phyloP scores from a whole-genome alignment of 1,140 invertebrate genomes.

The Bombus fervidus region DNA sequence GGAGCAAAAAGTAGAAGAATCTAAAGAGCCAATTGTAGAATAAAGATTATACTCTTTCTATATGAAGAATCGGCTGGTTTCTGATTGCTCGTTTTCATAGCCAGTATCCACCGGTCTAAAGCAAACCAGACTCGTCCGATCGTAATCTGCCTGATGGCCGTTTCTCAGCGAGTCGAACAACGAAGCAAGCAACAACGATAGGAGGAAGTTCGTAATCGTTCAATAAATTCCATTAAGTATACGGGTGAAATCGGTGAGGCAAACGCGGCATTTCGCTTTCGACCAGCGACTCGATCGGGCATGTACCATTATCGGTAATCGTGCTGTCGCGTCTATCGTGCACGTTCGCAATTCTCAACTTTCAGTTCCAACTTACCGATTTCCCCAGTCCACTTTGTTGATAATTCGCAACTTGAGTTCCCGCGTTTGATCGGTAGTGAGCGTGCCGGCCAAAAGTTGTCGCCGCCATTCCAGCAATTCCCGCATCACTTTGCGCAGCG shows the following conservation, averaged over 20 bases:
- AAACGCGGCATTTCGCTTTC: background rate
- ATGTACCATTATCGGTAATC: too few relatives aligned
- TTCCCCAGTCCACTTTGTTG: conserved; percentile 97
- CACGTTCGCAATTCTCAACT: background rate
- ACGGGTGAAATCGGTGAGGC: conserved; percentile 6
- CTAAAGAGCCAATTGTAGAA: conserved; percentile 14
- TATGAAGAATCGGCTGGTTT: background rate
- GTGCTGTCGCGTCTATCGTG: background rate
- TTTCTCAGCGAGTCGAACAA: conserved; percentile 18
- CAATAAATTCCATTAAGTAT: conserved; percentile 38
- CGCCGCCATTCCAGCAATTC: conserved; percentile 93
- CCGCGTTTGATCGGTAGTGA: conserved; percentile 94
- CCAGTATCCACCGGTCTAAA: too few relatives aligned
- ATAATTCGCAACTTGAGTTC: conserved; percentile 94
- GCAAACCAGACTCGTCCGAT: too few relatives aligned
- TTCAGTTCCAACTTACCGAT: conserved; percentile 88
- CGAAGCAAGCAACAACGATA: conserved; percentile 17
- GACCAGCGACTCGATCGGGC: background rate
- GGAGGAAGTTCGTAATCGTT: conserved; percentile 43
- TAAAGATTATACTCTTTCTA: conserved; percentile 46
- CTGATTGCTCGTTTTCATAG: background rate
- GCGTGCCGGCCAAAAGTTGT: conserved; percentile 91
- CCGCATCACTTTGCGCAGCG: conserved; percentile 93
- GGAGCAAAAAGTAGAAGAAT: conserved; percentile 8
- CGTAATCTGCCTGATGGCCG: background rate